Percentiles rank a stretch among this genome's conserved stretches.
phyloP scores from a whole-genome alignment of 2,113 vertebrate species.

The Tetraodon nigroviridis region DNA sequence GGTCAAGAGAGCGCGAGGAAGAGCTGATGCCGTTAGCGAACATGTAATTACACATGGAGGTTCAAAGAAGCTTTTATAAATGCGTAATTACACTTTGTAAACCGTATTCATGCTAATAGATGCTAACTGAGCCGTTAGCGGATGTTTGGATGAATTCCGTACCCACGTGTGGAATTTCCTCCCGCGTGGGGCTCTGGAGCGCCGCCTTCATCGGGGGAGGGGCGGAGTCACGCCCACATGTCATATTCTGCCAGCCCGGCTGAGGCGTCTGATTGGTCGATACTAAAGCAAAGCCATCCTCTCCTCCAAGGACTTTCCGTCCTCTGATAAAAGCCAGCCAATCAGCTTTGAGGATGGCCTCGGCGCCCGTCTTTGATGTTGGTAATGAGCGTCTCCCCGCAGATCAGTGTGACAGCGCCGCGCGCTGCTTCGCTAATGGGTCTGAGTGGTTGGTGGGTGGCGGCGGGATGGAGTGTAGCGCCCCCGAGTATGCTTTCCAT shows the following conservation, averaged over 20 bases:
- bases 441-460: conserved; percentile 48
- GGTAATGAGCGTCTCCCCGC: conserved; percentile 55
- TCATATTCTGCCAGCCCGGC: conserved; percentile 16
- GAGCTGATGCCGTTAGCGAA: too few relatives aligned
- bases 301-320: conserved; percentile 16
- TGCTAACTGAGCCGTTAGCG: background rate
- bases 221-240: conserved; percentile 9
- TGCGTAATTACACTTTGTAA: background rate
- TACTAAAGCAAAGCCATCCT: too few relatives aligned
- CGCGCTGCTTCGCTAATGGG: conserved; percentile 50
- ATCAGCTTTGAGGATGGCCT: conserved; percentile 46
- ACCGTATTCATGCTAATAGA: too few relatives aligned
- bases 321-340: conserved; percentile 34
- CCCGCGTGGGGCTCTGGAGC: background rate
- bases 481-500: conserved; percentile 62
- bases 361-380: conserved; percentile 56
- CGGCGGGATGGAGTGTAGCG: conserved; percentile 11
- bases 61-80: background rate
- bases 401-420: conserved; percentile 46
- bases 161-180: conserved; percentile 61
- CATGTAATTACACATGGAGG: too few relatives aligned
- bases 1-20: background rate
- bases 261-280: conserved; percentile 2
- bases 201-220: background rate
- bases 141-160: conserved; percentile 58